These are phyloP conservation scores for Acrocephalus scirpaceus DNA, from an alignment of 2,797 vertebrate genomes.

Conservation along the genomic window DNA sequence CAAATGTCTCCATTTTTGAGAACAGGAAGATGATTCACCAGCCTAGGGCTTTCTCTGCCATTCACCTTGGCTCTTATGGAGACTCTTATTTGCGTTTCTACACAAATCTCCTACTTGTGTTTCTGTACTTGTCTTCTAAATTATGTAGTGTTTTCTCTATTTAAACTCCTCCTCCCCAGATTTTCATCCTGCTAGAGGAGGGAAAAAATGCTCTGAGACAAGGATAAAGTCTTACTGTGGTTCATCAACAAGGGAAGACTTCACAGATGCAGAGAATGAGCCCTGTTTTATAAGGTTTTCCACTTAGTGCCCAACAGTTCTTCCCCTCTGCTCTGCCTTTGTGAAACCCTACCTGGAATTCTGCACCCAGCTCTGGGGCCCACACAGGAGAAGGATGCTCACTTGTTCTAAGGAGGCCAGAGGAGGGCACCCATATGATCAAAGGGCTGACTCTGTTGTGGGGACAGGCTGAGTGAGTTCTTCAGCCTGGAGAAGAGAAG, in stretches of 20 bases:
- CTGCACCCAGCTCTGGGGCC: background rate
- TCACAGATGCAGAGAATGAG: background rate
- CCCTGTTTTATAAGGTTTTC: background rate
- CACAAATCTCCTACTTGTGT: background rate
- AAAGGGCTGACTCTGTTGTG: background rate
- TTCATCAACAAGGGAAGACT: background rate
- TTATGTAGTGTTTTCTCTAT: background rate
- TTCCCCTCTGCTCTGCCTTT: background rate
- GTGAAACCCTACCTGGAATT: background rate
- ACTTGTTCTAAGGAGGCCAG: background rate
- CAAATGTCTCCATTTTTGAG: background rate
- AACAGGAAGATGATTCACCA: constrained; percentile 23
- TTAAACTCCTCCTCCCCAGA: background rate
- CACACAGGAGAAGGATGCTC: too few relatives aligned
- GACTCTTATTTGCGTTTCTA: background rate
- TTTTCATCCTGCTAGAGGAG: background rate
- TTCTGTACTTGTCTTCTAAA: background rate
- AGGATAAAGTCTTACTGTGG: background rate
- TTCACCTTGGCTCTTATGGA: background rate
- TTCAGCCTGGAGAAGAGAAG: background rate
- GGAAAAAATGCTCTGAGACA: background rate
- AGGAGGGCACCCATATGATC: background rate
- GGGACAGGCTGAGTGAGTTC: background rate
- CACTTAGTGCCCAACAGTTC: background rate
- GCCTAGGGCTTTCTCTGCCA: background rate